phyloP scores from a whole-genome alignment of 1,140 invertebrate genomes.

The Drosophila insularis region DNA sequence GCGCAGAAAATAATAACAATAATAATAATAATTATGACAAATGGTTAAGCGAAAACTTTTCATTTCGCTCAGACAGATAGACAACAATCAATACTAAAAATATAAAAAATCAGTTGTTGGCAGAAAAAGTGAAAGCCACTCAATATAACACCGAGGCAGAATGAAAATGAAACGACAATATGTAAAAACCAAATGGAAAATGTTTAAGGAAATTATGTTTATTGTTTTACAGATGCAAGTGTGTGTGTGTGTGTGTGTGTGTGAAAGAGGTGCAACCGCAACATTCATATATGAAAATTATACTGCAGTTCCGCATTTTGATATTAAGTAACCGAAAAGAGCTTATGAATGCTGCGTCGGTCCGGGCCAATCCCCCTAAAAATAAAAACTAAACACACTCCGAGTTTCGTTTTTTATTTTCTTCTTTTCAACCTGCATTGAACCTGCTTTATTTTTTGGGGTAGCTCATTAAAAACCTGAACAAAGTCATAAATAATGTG shows the following conservation, averaged over 20 bases:
- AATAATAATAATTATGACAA: slow-evolving; percentile 70
- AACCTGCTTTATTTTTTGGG: slow-evolving; percentile 51
- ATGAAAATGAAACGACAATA: slow-evolving; percentile 33
- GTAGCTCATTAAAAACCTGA: slow-evolving; percentile 65
- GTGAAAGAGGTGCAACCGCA: slow-evolving; percentile 35
- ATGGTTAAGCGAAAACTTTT: slow-evolving; percentile 68
- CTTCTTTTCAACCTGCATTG: slow-evolving; percentile 42
- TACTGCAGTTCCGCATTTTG: slow-evolving; percentile 64
- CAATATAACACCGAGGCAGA: slow-evolving; percentile 16
- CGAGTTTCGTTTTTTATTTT: not conserved
- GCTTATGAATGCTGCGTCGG: slow-evolving; percentile 45
- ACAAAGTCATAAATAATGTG: slow-evolving; percentile 64
- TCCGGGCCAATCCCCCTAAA: slow-evolving; percentile 46
- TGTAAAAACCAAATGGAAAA: slow-evolving; percentile 42
- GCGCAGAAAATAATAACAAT: slow-evolving; percentile 39
- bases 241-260: slow-evolving; percentile 21
- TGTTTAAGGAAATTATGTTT: slow-evolving; percentile 61
- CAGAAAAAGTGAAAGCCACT: slow-evolving; percentile 70
- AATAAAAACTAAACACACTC: slow-evolving; percentile 14
- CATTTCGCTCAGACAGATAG: slow-evolving; percentile 49
- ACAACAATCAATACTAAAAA: slow-evolving; percentile 58
- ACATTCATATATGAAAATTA: slow-evolving; percentile 59
- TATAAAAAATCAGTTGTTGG: slow-evolving; percentile 57
- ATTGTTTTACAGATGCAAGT: slow-evolving; percentile 38
- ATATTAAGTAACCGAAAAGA: slow-evolving; percentile 61